Evolutionary conservation across 2,888 invertebrate species (phyloP).

Genomic region (Sinohyriopsis cumingii): DNA sequence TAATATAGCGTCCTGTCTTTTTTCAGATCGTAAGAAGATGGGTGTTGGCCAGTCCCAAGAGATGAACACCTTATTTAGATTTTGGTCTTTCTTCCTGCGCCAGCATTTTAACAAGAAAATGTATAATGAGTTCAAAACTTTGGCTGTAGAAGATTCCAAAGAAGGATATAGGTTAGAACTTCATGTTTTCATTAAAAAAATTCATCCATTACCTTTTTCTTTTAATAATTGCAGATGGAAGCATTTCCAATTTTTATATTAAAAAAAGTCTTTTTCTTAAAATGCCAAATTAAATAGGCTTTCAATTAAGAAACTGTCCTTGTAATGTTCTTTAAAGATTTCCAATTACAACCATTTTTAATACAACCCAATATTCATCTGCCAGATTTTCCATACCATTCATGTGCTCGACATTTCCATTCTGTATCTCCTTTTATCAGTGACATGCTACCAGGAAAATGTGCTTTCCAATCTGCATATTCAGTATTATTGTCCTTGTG

Average conservation of each 20-base stretch:
- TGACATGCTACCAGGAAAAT: too few relatives aligned
- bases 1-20: background rate
- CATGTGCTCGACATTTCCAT: too few relatives aligned
- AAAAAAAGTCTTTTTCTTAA: background rate
- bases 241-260: background rate
- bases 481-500: too few relatives aligned
- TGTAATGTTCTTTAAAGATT: too few relatives aligned
- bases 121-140: conserved; percentile 94
- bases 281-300: too few relatives aligned
- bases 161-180: conserved; percentile 86
- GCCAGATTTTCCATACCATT: too few relatives aligned
- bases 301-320: too few relatives aligned
- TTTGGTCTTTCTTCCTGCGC: conserved; percentile 99
- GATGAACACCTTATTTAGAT: conserved; percentile 99
- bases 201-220: background rate
- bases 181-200: background rate
- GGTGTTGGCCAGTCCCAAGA: conserved; percentile 97
- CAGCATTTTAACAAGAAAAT: conserved; percentile 98
- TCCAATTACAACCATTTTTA: too few relatives aligned
- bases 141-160: conserved; percentile 94
- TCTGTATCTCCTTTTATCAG: too few relatives aligned
- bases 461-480: too few relatives aligned
- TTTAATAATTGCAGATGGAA: background rate
- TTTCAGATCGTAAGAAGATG: conserved; percentile 89
- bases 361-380: too few relatives aligned